phyloP scores from a whole-genome alignment of 2,888 invertebrate species.

The Netelia virgata region DNA sequence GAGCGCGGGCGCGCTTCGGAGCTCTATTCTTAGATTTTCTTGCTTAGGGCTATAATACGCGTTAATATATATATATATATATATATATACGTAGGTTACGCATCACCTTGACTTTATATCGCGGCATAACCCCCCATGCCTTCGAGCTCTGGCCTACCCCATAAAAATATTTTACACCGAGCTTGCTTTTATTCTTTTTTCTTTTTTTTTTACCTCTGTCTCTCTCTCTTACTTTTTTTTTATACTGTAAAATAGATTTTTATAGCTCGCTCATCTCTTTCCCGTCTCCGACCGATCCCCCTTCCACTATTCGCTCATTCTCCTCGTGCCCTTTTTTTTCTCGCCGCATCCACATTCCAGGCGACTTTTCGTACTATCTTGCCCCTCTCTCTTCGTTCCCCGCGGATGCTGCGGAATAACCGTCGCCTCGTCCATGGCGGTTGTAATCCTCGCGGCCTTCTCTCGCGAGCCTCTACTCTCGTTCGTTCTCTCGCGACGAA shows the following conservation, averaged over 20 bases:
- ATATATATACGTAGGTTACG: conserved; percentile 20
- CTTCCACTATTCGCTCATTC: conserved; percentile 9
- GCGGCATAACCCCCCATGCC: conserved; percentile 12
- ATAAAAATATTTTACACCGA: conserved; percentile 65
- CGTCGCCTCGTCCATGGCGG: background rate
- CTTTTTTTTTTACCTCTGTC: conserved; percentile 20
- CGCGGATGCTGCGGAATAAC: conserved; percentile 27
- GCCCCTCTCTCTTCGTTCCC: background rate
- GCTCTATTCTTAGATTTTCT: conserved; percentile 56
- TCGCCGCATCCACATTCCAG: conserved; percentile 35
- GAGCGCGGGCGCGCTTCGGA: background rate
- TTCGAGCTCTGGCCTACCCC: conserved; percentile 51
- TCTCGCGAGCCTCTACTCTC: background rate
- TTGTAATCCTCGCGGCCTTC: conserved; percentile 6
- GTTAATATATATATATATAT: conserved; percentile 2
- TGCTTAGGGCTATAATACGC: conserved; percentile 46
- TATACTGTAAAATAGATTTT: conserved; percentile 64
- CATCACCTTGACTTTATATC: conserved; percentile 45
- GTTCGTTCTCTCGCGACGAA: conserved; percentile 9
- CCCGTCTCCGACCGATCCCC: background rate
- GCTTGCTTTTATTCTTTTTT: conserved; percentile 17
- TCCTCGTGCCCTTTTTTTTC: conserved; percentile 13
- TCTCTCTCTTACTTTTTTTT: background rate
- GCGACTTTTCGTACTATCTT: conserved; percentile 11
- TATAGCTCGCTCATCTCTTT: conserved; percentile 57